A percentile compares a stretch with the other conserved stretches of the same genome.
Evolutionary conservation across 2,797 vertebrate genomes (phyloP).

Genomic region (Tapirus indicus): DNA sequence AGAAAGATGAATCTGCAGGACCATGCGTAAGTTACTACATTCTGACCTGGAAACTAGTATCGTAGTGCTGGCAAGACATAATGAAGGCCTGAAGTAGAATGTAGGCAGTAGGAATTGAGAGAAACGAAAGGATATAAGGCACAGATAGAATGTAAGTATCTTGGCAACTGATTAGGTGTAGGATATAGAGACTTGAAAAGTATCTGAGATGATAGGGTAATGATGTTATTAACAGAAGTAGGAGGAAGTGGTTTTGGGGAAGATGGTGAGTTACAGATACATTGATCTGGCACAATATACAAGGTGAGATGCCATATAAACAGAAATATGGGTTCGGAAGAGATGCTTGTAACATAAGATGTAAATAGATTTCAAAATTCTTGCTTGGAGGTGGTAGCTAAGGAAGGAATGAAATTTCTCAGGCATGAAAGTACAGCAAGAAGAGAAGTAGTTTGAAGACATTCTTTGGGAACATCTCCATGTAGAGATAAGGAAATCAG

Average conservation of each 20-base stretch:
- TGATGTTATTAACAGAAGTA: background rate
- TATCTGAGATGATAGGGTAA: background rate
- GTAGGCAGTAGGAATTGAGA: background rate
- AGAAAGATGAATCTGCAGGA: background rate
- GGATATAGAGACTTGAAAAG: background rate
- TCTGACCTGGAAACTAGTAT: background rate
- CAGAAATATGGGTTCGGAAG: background rate
- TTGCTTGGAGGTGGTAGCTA: slow-evolving; percentile 8
- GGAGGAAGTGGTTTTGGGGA: background rate
- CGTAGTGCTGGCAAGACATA: background rate
- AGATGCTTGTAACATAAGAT: background rate
- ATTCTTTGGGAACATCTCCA: background rate
- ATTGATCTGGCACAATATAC: background rate
- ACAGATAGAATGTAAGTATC: background rate
- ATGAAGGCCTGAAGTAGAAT: background rate
- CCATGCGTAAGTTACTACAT: background rate
- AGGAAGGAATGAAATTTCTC: background rate
- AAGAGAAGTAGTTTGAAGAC: slow-evolving; percentile 25
- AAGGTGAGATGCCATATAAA: background rate
- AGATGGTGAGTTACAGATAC: background rate
- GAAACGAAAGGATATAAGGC: background rate
- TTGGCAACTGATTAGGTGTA: background rate
- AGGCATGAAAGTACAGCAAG: background rate
- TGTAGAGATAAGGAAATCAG: background rate
- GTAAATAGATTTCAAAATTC: background rate